Evolutionary conservation across 2,797 vertebrate species (phyloP).

Genomic region (Rallus crepitans): DNA sequence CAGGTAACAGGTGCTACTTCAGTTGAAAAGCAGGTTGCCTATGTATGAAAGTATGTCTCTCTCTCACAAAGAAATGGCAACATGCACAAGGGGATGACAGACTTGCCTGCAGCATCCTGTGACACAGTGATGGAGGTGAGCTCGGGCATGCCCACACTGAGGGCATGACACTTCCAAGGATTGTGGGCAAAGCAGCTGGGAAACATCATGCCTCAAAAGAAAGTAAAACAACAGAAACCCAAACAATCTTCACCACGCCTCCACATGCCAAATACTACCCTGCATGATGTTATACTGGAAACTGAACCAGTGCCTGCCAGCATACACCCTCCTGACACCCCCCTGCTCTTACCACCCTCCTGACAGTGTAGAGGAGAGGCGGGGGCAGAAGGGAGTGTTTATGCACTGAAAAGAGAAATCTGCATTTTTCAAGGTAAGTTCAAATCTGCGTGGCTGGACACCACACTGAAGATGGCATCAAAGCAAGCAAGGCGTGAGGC

Average conservation of each 20-base stretch:
- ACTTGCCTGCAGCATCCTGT: neutral
- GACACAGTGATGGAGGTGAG: neutral
- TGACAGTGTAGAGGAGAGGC: fast-evolving
- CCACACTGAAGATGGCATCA: neutral
- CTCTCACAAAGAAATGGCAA: neutral
- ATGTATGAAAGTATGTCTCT: neutral
- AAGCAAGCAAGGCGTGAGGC: neutral
- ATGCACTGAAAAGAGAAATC: neutral
- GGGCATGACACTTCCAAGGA: neutral
- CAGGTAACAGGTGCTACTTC: neutral
- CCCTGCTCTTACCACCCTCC: neutral
- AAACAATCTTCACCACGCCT: neutral
- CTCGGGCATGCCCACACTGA: neutral
- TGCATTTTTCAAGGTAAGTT: neutral
- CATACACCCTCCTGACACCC: fast-evolving
- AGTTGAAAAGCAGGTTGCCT: neutral
- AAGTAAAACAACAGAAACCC: neutral
- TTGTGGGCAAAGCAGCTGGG: neutral
- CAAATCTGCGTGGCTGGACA: neutral
- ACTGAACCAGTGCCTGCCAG: neutral
- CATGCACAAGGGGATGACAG: neutral
- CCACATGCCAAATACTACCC: neutral
- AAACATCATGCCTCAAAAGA: neutral
- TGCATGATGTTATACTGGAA: neutral
- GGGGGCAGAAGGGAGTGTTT: fast-evolving